Base-by-base conservation (phyloP, 2,888 invertebrate genomes). In the Catocala sponsa region DNA sequence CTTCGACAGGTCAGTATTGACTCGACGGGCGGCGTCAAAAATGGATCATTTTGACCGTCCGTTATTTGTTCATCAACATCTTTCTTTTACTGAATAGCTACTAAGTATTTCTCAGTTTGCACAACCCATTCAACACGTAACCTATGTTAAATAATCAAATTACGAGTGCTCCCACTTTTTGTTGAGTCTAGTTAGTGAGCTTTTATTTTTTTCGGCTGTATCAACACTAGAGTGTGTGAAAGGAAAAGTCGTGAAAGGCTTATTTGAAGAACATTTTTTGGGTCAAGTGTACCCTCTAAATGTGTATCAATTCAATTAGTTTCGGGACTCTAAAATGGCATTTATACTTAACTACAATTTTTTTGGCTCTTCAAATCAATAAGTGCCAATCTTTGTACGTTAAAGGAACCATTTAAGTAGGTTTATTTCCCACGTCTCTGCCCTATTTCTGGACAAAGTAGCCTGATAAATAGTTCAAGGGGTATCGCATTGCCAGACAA, bases 401-500 rank as follows among this genome's bases (percentile, higher is more conserved):
- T 62, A 48, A 63, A 63, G 63, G 55, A 59, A 51, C 58, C 51
- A 64, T 65, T 61, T 56, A 41, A 57, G 52, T 54, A 35, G 6
- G 13, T 10, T 75, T 79, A 72, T 77, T 81, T 79, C 74, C 77
- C 74, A 57, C 61, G 72, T 63, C 66, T 65, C 68, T 51, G 71
- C 70, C 78, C 73, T 81, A 82, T 80, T 78, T 80, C 69, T 59
- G 75, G 72, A 69, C 72, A 70, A 81, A 83, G 70, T 77, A 72
- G 61, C 54, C 55, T 69, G 90, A 89, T 88, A 89, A 87, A 74
- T 76, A 81, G 91, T 88, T 91, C 90, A 91, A 85, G 86, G 90
- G 90, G 86, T 91, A 92, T 92, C 91, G 75, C 68, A 72, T 81
- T 81, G 82, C 80, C 81, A 81, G 79, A 83, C 86, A 88, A 89